A percentile compares a stretch with the other conserved stretches of the same genome.
Conservation (phyloP, 2,888 invertebrate genomes). For the Cryptocheilus praepositus region DNA sequence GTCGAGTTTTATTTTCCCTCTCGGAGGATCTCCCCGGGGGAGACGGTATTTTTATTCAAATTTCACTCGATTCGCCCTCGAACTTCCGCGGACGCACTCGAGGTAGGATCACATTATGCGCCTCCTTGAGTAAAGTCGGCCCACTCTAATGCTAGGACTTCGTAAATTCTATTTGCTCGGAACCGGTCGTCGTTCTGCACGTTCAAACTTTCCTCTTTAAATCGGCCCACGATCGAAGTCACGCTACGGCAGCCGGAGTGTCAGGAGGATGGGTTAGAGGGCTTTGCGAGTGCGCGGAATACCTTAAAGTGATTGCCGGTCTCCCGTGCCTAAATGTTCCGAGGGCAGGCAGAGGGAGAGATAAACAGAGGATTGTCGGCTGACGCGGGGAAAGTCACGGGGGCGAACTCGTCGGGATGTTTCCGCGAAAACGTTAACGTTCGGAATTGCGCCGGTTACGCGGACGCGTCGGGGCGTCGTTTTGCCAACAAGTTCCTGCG, state of each 20-base stretch:
- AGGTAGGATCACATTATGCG: conserved; percentile 51
- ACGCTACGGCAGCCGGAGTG: background rate
- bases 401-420: background rate
- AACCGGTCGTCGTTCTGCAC: conserved; percentile 29
- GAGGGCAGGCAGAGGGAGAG: background rate
- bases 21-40: conserved; percentile 39
- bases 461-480: conserved; percentile 11
- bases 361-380: no score
- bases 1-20: conserved; percentile 58
- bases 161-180: conserved; percentile 52
- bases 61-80: conserved; percentile 55
- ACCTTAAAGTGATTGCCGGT: background rate
- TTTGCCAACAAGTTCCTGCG: conserved; percentile 32
- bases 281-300: background rate
- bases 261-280: background rate
- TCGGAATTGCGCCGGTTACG: no score
- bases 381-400: background rate
- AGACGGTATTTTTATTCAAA: conserved; percentile 67
- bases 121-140: conserved; percentile 42
- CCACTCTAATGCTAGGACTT: conserved; percentile 44
- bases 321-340: background rate
- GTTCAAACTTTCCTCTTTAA: conserved; percentile 12
- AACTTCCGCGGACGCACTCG: conserved; percentile 44
- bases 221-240: conserved; percentile 8
- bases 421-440: no score